These are phyloP conservation scores for Callipepla californica DNA, from an alignment of 2,113 vertebrate species.

Conservation along the genomic window DNA sequence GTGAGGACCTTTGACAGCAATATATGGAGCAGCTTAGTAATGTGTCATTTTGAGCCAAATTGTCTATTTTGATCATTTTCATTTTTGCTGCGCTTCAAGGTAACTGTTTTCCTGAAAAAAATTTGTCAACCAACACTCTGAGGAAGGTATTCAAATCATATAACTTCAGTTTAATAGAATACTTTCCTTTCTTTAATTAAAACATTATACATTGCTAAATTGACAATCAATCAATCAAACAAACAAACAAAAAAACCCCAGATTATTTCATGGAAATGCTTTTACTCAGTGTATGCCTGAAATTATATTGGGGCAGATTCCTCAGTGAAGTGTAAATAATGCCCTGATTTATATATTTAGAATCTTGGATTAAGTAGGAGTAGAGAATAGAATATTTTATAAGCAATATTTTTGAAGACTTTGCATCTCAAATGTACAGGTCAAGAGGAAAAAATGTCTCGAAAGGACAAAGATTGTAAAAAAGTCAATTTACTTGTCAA, in stretches of 20 bases:
- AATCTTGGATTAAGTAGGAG: neutral
- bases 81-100: slow-evolving; percentile 21
- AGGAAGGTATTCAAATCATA: slow-evolving; percentile 1
- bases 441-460: neutral
- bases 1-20: slow-evolving; percentile 4
- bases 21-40: neutral
- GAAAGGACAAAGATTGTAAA: neutral
- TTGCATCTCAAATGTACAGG: rapidly evolving
- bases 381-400: neutral
- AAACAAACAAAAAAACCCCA: neutral
- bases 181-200: neutral
- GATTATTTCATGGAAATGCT: neutral
- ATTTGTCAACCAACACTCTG: rapidly evolving
- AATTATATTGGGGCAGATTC: neutral
- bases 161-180: neutral
- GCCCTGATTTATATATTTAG: neutral
- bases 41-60: neutral
- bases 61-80: neutral
- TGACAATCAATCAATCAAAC: neutral
- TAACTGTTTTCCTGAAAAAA: neutral
- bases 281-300: neutral
- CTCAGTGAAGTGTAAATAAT: neutral
- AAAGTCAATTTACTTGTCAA: neutral
- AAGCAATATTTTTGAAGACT: neutral
- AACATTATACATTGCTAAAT: neutral